Percentiles rank a stretch among this genome's conserved stretches.
phyloP scores from a whole-genome alignment of 2,113 vertebrate species.

The Prochilodus magdalenae region DNA sequence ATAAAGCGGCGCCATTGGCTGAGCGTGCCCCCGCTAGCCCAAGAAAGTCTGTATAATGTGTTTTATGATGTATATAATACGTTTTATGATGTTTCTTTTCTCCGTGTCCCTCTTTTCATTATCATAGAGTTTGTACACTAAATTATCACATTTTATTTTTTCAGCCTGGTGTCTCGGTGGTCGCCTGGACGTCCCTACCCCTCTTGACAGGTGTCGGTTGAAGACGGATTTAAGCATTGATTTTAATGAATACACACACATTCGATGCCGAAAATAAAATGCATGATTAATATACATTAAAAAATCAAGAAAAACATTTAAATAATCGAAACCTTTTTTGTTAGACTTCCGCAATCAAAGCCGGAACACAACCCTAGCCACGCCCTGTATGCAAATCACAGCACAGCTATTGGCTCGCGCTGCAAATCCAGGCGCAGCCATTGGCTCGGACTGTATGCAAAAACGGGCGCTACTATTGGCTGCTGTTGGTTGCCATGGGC shows the following conservation, averaged over 20 bases:
- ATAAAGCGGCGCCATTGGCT: background rate
- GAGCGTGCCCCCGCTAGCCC: background rate
- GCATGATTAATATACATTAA: too few relatives aligned
- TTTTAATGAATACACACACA: too few relatives aligned
- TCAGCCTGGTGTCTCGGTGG: background rate
- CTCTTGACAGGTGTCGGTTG: background rate
- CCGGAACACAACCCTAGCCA: background rate
- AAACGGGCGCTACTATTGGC: conserved; percentile 36
- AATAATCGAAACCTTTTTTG: too few relatives aligned
- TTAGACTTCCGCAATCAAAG: too few relatives aligned
- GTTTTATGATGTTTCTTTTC: background rate
- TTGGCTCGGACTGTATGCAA: background rate
- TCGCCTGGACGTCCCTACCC: background rate
- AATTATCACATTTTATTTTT: background rate
- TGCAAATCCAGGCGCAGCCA: too few relatives aligned
- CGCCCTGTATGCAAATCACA: conserved; percentile 1
- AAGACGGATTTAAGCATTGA: too few relatives aligned
- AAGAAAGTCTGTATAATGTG: background rate
- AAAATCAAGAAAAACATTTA: too few relatives aligned
- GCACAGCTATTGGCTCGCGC: background rate
- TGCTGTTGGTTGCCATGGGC: conserved; percentile 53
- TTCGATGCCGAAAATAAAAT: too few relatives aligned
- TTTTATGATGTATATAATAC: background rate
- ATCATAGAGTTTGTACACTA: background rate
- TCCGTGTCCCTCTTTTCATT: background rate